A percentile compares a stretch with the other conserved stretches of the same genome.
Conservation (phyloP, 92 coral and sea anemone genomes). For the Epizoanthus stellaris region DNA sequence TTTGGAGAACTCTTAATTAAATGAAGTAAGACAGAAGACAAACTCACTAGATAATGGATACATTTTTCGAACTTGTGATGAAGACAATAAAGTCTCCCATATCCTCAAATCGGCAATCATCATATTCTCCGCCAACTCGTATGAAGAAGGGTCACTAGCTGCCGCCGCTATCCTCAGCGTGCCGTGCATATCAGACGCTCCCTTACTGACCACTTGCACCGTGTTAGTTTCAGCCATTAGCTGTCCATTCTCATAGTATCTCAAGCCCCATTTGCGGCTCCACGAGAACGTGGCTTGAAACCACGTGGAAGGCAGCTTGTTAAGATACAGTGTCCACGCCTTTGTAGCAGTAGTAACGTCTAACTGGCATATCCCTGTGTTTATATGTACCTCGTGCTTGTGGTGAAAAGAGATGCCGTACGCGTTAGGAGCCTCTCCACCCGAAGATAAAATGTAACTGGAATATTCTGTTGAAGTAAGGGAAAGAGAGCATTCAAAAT, state of each 20-base stretch:
- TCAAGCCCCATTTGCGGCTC: neutral
- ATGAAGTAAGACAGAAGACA: neutral
- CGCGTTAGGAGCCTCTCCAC: neutral
- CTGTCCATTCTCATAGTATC: slow-evolving; percentile 14
- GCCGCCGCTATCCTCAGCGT: neutral
- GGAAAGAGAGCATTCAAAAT: neutral
- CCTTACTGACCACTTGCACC: neutral
- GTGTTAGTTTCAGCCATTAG: neutral
- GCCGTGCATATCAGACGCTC: neutral
- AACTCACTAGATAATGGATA: neutral
- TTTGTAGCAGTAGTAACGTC: neutral
- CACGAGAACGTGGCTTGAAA: slow-evolving; percentile 13
- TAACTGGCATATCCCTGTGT: neutral
- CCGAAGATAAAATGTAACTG: neutral
- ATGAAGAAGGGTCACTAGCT: neutral
- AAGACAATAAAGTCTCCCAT: neutral
- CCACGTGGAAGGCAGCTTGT: neutral
- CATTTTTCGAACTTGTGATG: neutral
- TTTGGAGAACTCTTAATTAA: neutral
- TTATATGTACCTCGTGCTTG: neutral
- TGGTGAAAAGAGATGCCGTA: neutral
- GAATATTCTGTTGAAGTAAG: neutral
- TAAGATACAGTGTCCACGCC: neutral
- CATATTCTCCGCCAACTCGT: neutral
- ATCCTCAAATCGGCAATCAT: slow-evolving; percentile 8